phyloP scores from a whole-genome alignment of 2,113 vertebrate species.

The Proteles cristata region DNA sequence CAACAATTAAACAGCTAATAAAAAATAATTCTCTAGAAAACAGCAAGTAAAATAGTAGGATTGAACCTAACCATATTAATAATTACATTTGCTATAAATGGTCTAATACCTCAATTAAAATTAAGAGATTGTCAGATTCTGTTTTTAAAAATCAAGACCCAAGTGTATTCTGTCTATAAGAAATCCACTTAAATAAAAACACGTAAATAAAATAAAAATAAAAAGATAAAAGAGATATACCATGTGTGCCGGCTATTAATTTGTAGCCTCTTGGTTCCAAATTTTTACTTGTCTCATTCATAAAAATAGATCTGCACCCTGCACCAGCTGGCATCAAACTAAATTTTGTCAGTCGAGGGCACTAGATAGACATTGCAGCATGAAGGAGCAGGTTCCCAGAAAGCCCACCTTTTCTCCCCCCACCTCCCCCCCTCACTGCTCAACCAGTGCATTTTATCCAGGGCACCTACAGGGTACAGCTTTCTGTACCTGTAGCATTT shows the following conservation, averaged over 20 bases:
- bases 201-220: background rate
- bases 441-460: background rate
- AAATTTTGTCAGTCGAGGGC: background rate
- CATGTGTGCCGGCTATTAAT: background rate
- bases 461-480: accelerated
- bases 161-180: background rate
- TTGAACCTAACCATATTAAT: background rate
- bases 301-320: background rate
- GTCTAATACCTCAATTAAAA: background rate
- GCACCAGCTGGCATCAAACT: background rate
- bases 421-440: accelerated
- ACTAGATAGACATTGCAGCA: background rate
- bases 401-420: background rate
- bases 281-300: background rate
- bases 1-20: background rate
- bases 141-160: background rate
- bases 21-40: background rate
- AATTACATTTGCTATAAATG: background rate
- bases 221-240: background rate
- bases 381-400: background rate
- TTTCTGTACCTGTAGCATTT: background rate
- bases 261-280: background rate
- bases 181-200: background rate
- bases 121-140: background rate
- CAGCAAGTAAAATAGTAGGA: background rate